Evolutionary conservation across 2,113 vertebrate species (phyloP), one percentile per base, ranked within the genome.

Genomic region (Hippopotamus amphibius): DNA sequence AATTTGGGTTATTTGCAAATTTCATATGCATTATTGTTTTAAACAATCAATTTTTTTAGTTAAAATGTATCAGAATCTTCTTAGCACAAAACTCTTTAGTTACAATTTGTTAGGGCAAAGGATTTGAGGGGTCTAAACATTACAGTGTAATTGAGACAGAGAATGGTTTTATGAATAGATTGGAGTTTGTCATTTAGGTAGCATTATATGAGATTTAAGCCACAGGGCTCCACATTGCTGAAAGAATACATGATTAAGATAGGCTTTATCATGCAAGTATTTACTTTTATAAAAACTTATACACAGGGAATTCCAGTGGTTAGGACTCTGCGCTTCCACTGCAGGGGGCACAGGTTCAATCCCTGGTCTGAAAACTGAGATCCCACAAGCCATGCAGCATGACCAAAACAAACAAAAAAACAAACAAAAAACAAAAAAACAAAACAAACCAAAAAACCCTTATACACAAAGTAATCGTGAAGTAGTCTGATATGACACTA

Each of bases 241-340:
- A 88, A 92, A 41, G 63, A 84, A 77, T 71, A 10, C 82, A 55
- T 50, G 79, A 94, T 90, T 94, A 63, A 96, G 94, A 46, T 50
- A 53, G 16, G 33, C 41, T 94, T 77, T 87, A 50, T 79, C 76
- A 63, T 65, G 16, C 41, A 96, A 89, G 61, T n/a, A 80, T 81
- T 82, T 88, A 72, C 37, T 95, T 96, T 65, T 53, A 82, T 71
- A 94, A 91, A 94, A 93, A 80, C 1, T 19, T 76, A 16, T 17
- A 55, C 55, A 55, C 55, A 55, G 55, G 55, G 55, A 55, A 55
- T 55, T 55, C 55, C 55, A 55, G 55, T 55, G 15, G 55, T 55
- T 55, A 55, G 55, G 55, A 55, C 17, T 55, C 55, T 55, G 55
- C 19, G 17, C 55, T 19, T 55, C 55, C 55, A 55, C 55, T 55